These are phyloP conservation scores for Argynnis bischoffii DNA, from an alignment of 2,888 invertebrate genomes.

Conservation along the genomic window DNA sequence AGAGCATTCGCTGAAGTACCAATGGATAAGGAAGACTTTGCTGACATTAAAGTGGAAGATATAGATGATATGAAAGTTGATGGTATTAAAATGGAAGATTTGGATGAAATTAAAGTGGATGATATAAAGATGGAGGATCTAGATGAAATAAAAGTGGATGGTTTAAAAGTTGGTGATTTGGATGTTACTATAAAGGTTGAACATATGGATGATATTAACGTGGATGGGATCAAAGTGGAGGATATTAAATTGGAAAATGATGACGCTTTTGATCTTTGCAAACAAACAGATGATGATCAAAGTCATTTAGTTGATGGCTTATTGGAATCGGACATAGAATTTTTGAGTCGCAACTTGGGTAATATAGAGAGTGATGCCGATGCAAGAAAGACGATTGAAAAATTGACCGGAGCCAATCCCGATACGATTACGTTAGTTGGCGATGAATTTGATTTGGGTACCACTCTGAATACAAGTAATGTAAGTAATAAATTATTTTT, in stretches of 20 bases:
- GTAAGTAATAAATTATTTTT: constrained; percentile 53
- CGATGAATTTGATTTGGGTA: constrained; percentile 77
- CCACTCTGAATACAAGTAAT: constrained; percentile 68
- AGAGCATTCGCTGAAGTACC: constrained; percentile 69
- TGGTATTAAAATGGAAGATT: constrained; percentile 70
- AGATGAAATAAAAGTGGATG: constrained; percentile 70
- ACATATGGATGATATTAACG: constrained; percentile 67
- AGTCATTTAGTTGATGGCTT: constrained; percentile 72
- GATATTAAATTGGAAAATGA: constrained; percentile 74
- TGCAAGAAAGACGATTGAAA: constrained; percentile 78
- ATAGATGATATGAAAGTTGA: constrained; percentile 77
- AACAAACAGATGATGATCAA: constrained; percentile 60
- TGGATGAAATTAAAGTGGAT: constrained; percentile 71
- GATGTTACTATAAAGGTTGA: constrained; percentile 68
- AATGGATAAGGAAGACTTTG: constrained; percentile 69
- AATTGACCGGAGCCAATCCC: constrained; percentile 74
- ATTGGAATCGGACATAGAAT: constrained; percentile 77
- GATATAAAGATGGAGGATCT: constrained; percentile 71
- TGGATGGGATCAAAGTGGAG: constrained; percentile 69
- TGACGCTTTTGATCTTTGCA: constrained; percentile 67
- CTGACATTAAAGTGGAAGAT: constrained; percentile 76
- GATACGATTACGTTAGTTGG: constrained; percentile 75
- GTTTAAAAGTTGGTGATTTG: constrained; percentile 70
- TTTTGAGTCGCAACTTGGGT: constrained; percentile 74
- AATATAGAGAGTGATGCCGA: constrained; percentile 79